Evolutionary conservation across 1,140 invertebrate species (phyloP).

Genomic region (Atta cephalotes): DNA sequence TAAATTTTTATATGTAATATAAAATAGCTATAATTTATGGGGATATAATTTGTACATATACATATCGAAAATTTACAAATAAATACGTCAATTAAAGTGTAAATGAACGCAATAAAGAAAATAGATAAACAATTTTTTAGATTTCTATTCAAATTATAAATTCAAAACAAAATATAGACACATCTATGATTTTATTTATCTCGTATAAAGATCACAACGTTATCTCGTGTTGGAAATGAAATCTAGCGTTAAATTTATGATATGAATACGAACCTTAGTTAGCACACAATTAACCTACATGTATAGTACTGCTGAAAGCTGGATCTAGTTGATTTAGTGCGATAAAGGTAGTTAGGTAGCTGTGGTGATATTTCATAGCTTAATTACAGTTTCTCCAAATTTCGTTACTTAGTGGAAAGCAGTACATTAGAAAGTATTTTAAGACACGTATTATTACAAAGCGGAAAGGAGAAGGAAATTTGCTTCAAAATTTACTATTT

Average conservation of each 20-base stretch:
- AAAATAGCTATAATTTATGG: too few species aligned
- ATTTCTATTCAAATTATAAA: not conserved
- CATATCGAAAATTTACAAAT: not conserved
- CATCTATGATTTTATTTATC: constrained; percentile 10
- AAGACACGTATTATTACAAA: constrained; percentile 3
- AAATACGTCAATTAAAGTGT: not conserved
- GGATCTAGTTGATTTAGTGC: constrained; percentile 48
- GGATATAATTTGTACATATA: not conserved
- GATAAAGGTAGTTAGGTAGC: constrained; percentile 25
- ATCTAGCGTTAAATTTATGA: constrained; percentile 37
- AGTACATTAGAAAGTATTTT: not conserved
- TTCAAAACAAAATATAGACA: not conserved
- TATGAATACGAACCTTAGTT: constrained; percentile 26
- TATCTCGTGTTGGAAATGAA: constrained; percentile 18
- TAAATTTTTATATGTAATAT: not conserved
- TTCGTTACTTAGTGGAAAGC: constrained; percentile 25
- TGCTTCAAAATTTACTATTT: not conserved
- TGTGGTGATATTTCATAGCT: constrained; percentile 23
- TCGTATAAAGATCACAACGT: constrained; percentile 12
- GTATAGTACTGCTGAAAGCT: constrained; percentile 38
- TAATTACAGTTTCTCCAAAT: constrained; percentile 54
- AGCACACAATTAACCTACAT: constrained; percentile 32
- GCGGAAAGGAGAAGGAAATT: not conserved
- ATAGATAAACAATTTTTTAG: constrained; percentile 14
- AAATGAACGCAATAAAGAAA: constrained; percentile 28